phyloP scores from a whole-genome alignment of 1,140 invertebrate genomes.

The Octopus bimaculoides region DNA sequence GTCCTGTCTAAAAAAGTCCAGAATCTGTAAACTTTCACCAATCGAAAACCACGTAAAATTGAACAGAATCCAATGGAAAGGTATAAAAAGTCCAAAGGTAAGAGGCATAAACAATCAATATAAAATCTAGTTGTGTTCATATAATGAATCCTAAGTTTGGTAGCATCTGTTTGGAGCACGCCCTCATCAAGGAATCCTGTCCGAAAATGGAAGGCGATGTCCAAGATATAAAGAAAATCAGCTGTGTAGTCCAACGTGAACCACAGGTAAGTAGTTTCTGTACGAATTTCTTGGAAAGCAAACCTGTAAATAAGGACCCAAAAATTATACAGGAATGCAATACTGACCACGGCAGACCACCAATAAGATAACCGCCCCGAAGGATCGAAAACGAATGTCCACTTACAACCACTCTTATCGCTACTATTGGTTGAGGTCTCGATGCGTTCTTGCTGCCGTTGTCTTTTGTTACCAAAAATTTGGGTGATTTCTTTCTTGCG shows the following conservation, averaged over 20 bases:
- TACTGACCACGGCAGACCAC: constrained; percentile 75
- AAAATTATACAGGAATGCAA: constrained; percentile 98
- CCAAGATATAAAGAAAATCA: constrained; percentile 92
- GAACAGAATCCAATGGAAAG: constrained; percentile 97
- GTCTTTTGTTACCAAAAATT: constrained; percentile 52
- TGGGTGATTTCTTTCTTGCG: constrained; percentile 52
- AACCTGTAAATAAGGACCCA: constrained; percentile 96
- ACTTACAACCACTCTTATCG: constrained; percentile 66
- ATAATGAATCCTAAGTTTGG: constrained; percentile 91
- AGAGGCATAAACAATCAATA: constrained; percentile 94
- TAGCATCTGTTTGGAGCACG: constrained; percentile 91
- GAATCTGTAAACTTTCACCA: constrained; percentile 97
- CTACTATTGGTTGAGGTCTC: constrained; percentile 36
- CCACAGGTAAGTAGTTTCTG: constrained; percentile 85
- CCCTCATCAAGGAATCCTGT: constrained; percentile 76
- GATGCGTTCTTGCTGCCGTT: constrained; percentile 38
- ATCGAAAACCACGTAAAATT: constrained; percentile 90
- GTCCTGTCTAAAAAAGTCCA: constrained; percentile 98
- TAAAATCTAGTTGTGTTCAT: constrained; percentile 99
- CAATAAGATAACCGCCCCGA: constrained; percentile 57
- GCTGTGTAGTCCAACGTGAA: constrained; percentile 95
- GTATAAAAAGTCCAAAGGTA: constrained; percentile 97
- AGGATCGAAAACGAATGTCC: constrained; percentile 64
- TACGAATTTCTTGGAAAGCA: constrained; percentile 82
- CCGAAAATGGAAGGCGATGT: constrained; percentile 95